phyloP scores from a whole-genome alignment of 2,113 vertebrate species.

The Ascaphus truei region DNA sequence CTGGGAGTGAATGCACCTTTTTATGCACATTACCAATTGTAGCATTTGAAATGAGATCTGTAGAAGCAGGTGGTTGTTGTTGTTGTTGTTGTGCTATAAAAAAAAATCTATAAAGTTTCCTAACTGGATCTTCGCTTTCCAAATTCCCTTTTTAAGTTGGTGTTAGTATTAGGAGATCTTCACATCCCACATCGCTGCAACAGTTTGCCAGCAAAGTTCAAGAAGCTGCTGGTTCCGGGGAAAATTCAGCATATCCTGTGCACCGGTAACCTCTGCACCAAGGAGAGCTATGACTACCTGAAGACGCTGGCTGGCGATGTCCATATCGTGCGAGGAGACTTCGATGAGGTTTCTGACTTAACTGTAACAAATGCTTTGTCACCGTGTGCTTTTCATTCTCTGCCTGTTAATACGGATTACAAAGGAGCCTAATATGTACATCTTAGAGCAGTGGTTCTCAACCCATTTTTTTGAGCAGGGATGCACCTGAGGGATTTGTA shows the following conservation, averaged over 20 bases:
- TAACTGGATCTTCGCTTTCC: background rate
- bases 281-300: constrained; percentile 98
- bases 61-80: background rate
- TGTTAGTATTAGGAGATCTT: constrained; percentile 96
- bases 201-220: constrained; percentile 96
- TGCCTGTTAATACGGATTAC: too few species aligned
- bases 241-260: constrained; percentile 99
- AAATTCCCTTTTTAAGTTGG: constrained; percentile 72
- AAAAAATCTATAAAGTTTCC: background rate
- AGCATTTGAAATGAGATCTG: too few species aligned
- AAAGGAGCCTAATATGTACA: too few species aligned
- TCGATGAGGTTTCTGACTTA: constrained; percentile 82
- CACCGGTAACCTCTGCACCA: constrained; percentile 97
- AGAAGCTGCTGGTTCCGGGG: constrained; percentile 94
- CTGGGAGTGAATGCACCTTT: too few species aligned
- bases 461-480: too few species aligned
- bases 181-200: constrained; percentile 98
- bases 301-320: constrained; percentile 98
- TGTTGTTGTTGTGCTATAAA: background rate
- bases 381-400: background rate
- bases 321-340: constrained; percentile 95
- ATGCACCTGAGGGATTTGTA: too few species aligned
- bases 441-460: too few species aligned
- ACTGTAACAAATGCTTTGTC: background rate
- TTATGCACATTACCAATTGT: too few species aligned